Evolutionary conservation across 2,888 invertebrate species (phyloP), one percentile per base, ranked within the genome.

Genomic region (Hydraecia micacea): DNA sequence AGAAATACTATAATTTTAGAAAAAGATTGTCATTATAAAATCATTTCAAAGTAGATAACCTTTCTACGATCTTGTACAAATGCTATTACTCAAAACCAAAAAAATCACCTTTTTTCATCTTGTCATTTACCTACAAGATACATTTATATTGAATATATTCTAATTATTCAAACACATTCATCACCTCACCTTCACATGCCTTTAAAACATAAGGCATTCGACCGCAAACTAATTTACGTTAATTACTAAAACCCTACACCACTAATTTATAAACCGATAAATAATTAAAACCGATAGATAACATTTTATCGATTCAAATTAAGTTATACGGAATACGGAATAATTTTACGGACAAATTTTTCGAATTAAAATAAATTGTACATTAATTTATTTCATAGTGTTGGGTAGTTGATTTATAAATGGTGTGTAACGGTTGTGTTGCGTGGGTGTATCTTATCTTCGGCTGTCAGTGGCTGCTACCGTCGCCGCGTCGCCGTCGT

Each of bases 401-500:
- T 81, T 84, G 71, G 62, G 80, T 46, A 77, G 76, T 84, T 84
- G 87, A 88, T 88, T 85, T 89, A 88, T 87, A 88, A 77, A 79
- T 70, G 81, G 83, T 80, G 70, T 86, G 83, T 87, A 83, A 86
- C 84, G 85, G 87, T 74, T 85, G 84, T 90, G 88, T 88, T 84
- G 89, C 84, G 91, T 91, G 83, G 91, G 92, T 82, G 92, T 91
- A 90, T 92, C 92, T 94, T 94, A 94, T 95, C 94, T 93, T 42
- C 36, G 76, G 78, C 92, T 94, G 95, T 94, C 95, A 94, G 89
- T 86, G 83, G 73, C 86, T 87, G 92, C 92, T 92, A 92, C 92
- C 88, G 91, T 86, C 88, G 88, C 89, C 76, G 88, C 90, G 77
- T 72, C 87, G 91, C 90, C 90, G 91, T 87, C 86, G 81, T 73